phyloP scores from a whole-genome alignment of 1,140 invertebrate genomes.

The Tribolium castaneum region DNA sequence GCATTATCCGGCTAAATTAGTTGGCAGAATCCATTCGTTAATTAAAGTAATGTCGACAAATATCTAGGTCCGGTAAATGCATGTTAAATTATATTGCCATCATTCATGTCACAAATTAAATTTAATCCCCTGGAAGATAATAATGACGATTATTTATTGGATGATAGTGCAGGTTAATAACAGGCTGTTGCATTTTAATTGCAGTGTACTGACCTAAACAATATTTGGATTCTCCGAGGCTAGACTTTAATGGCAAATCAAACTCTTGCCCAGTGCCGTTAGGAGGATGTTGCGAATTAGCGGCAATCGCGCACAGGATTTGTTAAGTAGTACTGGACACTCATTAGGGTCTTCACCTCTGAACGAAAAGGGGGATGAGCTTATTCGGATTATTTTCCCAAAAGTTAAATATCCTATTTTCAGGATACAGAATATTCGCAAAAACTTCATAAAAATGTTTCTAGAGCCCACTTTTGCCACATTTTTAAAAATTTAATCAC shows the following conservation, averaged over 20 bases:
- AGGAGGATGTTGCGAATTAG: slow-evolving; percentile 22
- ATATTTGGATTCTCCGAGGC: slow-evolving; percentile 23
- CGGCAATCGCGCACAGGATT: not conserved
- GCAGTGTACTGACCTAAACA: slow-evolving; percentile 8
- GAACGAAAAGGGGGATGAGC: not conserved
- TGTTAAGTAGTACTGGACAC: not conserved
- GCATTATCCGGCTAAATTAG: not conserved
- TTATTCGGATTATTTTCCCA: not conserved
- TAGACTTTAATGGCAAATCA: slow-evolving; percentile 23
- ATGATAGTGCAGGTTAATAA: slow-evolving; percentile 4
- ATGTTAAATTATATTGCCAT: slow-evolving; percentile 11
- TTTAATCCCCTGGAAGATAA: not conserved
- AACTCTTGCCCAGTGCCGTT: slow-evolving; percentile 4
- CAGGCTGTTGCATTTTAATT: slow-evolving; percentile 1
- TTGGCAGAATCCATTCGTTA: slow-evolving; percentile 4
- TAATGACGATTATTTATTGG: slow-evolving; percentile 11
- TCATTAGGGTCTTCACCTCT: slow-evolving; percentile 5
- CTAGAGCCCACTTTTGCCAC: too few relatives aligned
- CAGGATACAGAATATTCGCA: too few relatives aligned
- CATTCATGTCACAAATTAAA: not conserved
- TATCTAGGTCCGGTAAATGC: slow-evolving; percentile 3
- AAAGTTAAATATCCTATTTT: not conserved
- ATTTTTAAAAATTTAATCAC: too few relatives aligned
- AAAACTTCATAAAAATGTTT: too few relatives aligned
- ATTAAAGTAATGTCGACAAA: not conserved